Conservation (phyloP, 2,113 vertebrate genomes). For the Ovis aries region DNA sequence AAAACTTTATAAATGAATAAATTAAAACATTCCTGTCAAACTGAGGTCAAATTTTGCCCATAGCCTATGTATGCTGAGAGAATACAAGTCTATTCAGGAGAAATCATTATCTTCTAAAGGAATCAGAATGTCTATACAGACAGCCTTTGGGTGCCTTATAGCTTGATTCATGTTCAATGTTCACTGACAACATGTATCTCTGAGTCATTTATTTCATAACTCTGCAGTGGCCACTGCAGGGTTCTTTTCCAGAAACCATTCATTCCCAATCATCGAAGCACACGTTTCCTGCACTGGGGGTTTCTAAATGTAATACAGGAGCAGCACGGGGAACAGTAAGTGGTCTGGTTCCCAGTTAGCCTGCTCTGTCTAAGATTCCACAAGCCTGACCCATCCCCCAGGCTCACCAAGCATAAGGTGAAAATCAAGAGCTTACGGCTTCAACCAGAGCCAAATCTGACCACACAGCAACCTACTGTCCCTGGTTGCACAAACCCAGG, state of each 20-base stretch:
- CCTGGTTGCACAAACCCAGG: not conserved
- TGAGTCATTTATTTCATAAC: constrained; percentile 13
- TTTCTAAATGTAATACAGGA: not conserved
- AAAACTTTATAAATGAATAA: not conserved
- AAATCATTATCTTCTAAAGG: not conserved
- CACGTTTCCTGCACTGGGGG: not conserved
- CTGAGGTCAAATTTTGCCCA: not conserved
- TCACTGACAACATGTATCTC: not conserved
- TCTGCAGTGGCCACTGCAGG: not conserved
- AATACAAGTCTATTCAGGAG: not conserved
- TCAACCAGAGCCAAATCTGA: not conserved
- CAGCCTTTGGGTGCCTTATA: not conserved
- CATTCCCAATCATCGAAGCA: not conserved
- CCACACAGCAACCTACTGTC: fast-evolving
- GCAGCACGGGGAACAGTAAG: not conserved
- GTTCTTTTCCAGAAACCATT: not conserved
- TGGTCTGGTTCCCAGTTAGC: not conserved
- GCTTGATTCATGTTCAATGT: not conserved
- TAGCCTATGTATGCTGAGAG: not conserved
- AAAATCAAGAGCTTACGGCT: not conserved
- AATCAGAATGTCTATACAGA: not conserved
- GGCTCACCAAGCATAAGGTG: not conserved
- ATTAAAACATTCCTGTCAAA: not conserved
- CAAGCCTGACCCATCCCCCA: not conserved
- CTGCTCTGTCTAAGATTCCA: not conserved